Evolutionary conservation across 2,797 vertebrate genomes (phyloP).

Genomic region (Tympanoctomys barrerae): DNA sequence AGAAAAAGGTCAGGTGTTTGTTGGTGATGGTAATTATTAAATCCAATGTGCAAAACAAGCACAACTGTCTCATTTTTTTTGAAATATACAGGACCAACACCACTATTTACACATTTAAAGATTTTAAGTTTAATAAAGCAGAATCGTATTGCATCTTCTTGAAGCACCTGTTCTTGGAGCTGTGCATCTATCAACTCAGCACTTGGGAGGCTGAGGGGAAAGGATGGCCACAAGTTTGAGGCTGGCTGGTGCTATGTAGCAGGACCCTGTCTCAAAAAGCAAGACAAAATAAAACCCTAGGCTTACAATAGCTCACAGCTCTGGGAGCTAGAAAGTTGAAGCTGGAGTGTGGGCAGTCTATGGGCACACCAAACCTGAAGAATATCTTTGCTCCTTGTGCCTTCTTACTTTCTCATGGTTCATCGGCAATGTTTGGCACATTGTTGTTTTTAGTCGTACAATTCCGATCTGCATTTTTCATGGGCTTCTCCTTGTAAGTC

Average conservation of each 20-base stretch:
- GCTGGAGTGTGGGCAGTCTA: not conserved
- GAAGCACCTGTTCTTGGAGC: not conserved
- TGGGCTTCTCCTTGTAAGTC: not conserved
- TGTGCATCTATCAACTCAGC: not conserved
- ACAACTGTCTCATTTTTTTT: no score
- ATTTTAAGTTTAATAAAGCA: slow-evolving; percentile 61
- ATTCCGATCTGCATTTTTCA: not conserved
- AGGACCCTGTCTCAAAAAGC: not conserved
- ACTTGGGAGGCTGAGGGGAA: not conserved
- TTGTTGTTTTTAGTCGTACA: not conserved
- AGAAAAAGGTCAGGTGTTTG: slow-evolving; percentile 53
- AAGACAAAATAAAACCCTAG: not conserved
- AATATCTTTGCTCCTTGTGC: not conserved
- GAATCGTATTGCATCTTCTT: slow-evolving; percentile 56
- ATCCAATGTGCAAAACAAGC: no score
- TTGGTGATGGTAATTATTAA: slow-evolving; percentile 62
- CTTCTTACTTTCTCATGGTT: not conserved
- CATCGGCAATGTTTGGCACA: not conserved
- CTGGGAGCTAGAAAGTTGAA: not conserved
- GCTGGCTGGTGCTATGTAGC: not conserved
- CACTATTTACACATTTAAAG: slow-evolving; percentile 86
- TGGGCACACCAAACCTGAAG: not conserved
- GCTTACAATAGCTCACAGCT: not conserved
- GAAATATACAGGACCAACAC: slow-evolving; percentile 80
- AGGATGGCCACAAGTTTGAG: not conserved